These are phyloP conservation scores for Lacerta viridis DNA, from an alignment of 2,797 vertebrate species.

Conservation along the genomic window DNA sequence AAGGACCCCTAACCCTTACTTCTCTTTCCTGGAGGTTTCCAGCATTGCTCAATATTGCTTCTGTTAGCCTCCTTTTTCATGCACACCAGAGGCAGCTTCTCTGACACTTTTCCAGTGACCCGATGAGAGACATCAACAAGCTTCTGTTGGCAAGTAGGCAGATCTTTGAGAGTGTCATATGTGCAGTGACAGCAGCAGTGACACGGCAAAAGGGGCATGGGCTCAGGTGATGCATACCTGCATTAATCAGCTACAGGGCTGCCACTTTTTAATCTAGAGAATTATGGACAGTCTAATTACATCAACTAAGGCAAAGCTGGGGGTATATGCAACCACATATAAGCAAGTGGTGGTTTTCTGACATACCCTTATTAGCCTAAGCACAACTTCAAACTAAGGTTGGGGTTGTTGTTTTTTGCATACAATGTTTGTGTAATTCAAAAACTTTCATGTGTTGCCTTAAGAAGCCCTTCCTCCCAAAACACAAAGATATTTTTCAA, in stretches of 20 bases:
- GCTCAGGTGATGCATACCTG: not conserved
- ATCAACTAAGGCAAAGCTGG: not conserved
- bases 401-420: not conserved
- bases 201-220: not conserved
- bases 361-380: not conserved
- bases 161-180: not conserved
- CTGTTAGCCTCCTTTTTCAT: not conserved
- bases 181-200: not conserved
- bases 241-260: too few relatives aligned
- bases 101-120: not conserved
- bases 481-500: not conserved
- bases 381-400: not conserved
- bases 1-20: not conserved
- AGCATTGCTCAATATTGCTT: not conserved
- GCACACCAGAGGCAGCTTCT: conserved; percentile 5
- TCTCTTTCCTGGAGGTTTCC: not conserved
- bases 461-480: not conserved
- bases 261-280: not conserved
- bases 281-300: not conserved
- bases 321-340: not conserved
- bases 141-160: not conserved
- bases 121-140: not conserved
- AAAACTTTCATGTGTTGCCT: not conserved
- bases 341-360: not conserved
- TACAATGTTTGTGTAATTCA: not conserved